These are phyloP conservation scores for Megaceryle maxima DNA, from an alignment of 2,113 vertebrate species.

Conservation along the genomic window DNA sequence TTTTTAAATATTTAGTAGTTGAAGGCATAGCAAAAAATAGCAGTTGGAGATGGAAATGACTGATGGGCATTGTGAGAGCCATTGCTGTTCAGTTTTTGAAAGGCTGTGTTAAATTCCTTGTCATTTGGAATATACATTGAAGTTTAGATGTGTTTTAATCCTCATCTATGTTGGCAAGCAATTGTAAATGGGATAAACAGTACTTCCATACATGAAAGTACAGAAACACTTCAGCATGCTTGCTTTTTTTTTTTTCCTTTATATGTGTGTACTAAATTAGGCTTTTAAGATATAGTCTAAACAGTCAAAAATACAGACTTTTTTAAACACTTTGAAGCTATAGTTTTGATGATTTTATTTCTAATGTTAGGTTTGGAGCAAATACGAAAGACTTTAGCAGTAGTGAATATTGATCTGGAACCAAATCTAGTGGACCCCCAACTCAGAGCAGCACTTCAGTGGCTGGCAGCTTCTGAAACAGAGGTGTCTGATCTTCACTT, in stretches of 20 bases:
- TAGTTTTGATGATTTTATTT: not conserved
- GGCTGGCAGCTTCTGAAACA: slow-evolving; percentile 89
- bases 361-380: slow-evolving; percentile 74
- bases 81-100: not conserved
- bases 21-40: not conserved
- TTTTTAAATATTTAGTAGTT: not conserved
- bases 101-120: not conserved
- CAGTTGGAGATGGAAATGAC: not conserved
- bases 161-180: not conserved
- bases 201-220: not conserved
- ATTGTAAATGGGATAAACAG: not conserved
- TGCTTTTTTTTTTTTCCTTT: not conserved
- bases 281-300: not conserved
- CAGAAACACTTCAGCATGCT: not conserved
- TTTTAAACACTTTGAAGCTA: not conserved
- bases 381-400: slow-evolving; percentile 68
- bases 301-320: not conserved
- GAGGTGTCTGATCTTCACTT: slow-evolving; percentile 84
- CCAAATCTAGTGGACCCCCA: slow-evolving; percentile 81
- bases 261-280: not conserved
- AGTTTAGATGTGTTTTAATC: not conserved
- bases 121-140: not conserved
- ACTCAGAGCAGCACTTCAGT: slow-evolving; percentile 87
- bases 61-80: not conserved
- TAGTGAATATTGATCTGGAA: slow-evolving; percentile 83